Evolutionary conservation across 2,888 invertebrate genomes (phyloP), one percentile per base, ranked within the genome.

Genomic region (Cataglyphis altisquamis): DNA sequence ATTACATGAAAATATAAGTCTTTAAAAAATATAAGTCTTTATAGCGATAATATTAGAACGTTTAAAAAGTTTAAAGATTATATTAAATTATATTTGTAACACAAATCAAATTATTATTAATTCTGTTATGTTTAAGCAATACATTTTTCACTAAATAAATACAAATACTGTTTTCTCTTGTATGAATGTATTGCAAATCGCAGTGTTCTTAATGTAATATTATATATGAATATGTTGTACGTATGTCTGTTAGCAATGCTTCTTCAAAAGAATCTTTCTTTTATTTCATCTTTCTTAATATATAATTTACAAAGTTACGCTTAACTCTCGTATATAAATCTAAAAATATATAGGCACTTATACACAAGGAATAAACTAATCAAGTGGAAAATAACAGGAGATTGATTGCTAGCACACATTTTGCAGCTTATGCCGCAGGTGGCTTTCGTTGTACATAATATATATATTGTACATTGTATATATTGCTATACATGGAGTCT

Each of bases 251-350:
- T 52, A 39, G 5, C 10, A 10, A 29, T n/a, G n/a, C n/a, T 8
- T 74, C 74, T 87, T 83, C 70, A 8, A n/a, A n/a, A 52, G 48
- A 52, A 18, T 60, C 57, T 80, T 72, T 84, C 63, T 91, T 93
- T 92, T 92, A 92, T 93, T 94, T 91, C 88, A 90, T 91, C 88
- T 89, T 90, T 92, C 93, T 93, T 93, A 93, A 89, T 92, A 92
- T 52, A 52, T 94, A 94, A 94, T 94, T 94, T 94, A 94, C 94
- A 94, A 93, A 92, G 90, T 90, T 88, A 89, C 48, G 48, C 90
- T 93, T 90, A 90, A 93, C 91, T 90, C 88, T 91, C 87, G 8
- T 52, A 85, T 91, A 91, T 91, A 92, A 92, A 92, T 91, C 91
- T 92, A 93, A 92, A 93, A 91, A 91, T 93, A 52, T 52, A 92